phyloP scores from a whole-genome alignment of 2,113 vertebrate species.

The Mellivora capensis region DNA sequence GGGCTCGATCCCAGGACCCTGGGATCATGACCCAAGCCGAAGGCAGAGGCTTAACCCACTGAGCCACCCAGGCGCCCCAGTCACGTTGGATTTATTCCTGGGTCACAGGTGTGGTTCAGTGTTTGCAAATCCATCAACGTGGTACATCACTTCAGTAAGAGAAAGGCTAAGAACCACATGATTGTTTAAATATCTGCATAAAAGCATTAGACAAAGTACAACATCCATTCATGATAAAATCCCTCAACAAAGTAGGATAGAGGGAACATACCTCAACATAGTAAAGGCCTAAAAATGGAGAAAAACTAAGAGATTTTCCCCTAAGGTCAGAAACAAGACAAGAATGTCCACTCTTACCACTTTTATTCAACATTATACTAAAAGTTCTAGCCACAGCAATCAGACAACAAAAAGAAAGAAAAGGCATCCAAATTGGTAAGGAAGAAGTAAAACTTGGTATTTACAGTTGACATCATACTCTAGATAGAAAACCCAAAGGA shows the following conservation, averaged over 20 bases:
- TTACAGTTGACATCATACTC: background rate
- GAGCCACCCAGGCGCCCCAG: no score
- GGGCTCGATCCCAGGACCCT: no score
- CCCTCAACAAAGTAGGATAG: background rate
- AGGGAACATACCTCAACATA: no score
- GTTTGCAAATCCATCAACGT: background rate
- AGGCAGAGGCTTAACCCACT: no score
- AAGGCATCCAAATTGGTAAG: background rate
- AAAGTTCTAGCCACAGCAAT: no score
- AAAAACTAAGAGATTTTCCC: no score
- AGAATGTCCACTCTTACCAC: no score
- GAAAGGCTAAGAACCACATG: background rate
- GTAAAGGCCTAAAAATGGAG: no score
- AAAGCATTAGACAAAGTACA: background rate
- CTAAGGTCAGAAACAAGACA: no score
- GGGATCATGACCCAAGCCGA: no score
- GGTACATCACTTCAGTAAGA: background rate
- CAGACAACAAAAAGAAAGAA: no score
- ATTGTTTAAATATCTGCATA: background rate
- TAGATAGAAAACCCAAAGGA: background rate
- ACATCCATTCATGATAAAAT: background rate
- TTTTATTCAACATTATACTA: no score
- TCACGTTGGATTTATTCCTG: background rate
- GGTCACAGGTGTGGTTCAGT: background rate
- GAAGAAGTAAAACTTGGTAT: background rate